Conservation (phyloP, 2,888 invertebrate genomes). For the Neuroscelio doddi region DNA sequence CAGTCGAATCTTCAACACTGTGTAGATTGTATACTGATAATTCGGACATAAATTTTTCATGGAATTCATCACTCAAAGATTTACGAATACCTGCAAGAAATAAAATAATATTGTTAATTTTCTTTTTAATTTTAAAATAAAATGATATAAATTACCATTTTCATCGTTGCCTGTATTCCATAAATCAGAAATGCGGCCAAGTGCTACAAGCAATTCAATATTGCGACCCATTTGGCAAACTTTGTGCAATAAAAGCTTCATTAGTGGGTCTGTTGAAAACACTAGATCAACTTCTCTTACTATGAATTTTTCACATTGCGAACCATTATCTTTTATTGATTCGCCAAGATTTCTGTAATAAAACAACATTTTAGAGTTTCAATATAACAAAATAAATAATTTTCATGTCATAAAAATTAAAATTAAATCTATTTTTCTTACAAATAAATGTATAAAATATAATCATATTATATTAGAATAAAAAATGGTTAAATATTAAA, state of each 20-base stretch:
- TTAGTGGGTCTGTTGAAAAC: slow-evolving; percentile 62
- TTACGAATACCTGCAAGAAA: slow-evolving; percentile 50
- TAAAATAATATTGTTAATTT: slow-evolving; percentile 9
- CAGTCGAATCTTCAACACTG: slow-evolving; percentile 43
- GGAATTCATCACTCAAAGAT: slow-evolving; percentile 61
- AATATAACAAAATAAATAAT: too few relatives aligned
- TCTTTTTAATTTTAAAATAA: too few relatives aligned
- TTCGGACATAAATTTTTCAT: slow-evolving; percentile 56
- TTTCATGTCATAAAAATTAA: too few relatives aligned
- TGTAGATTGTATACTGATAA: slow-evolving; percentile 55
- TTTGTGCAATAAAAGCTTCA: slow-evolving; percentile 63
- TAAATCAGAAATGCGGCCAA: slow-evolving; percentile 66
- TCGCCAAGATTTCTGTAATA: slow-evolving; percentile 46
- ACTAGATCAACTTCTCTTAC: slow-evolving; percentile 54
- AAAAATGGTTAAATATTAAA: too few relatives aligned
- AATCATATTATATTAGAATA: too few relatives aligned
- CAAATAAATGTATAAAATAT: too few relatives aligned
- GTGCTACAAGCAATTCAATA: slow-evolving; percentile 66
- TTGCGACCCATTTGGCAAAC: slow-evolving; percentile 67
- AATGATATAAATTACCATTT: slow-evolving; percentile 50
- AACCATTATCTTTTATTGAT: slow-evolving; percentile 47
- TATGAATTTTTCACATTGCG: slow-evolving; percentile 57
- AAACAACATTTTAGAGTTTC: too few relatives aligned
- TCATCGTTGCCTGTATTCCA: slow-evolving; percentile 60
- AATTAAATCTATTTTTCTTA: too few relatives aligned